Evolutionary conservation across 2,888 invertebrate genomes (phyloP).

Genomic region (Pharmacophagus antenor): DNA sequence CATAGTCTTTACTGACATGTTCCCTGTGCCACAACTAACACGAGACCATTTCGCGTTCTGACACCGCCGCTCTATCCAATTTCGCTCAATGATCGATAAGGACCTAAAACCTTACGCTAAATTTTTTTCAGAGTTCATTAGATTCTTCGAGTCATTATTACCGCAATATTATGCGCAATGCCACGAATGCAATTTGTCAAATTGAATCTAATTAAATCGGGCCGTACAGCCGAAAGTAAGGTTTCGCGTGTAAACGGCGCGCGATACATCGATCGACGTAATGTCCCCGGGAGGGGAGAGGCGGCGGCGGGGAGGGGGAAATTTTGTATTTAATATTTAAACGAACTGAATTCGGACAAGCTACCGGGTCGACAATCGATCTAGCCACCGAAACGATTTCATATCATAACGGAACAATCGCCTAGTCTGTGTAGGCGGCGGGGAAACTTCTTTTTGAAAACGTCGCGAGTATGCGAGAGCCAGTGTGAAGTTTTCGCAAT

Average conservation of each 20-base stretch:
- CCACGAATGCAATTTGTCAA: constrained; percentile 3
- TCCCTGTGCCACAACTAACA: no score
- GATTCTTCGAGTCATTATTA: no score
- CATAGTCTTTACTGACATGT: no score
- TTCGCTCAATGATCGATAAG: no score
- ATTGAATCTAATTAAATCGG: constrained; percentile 15
- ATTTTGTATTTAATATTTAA: constrained; percentile 40
- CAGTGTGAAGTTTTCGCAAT: no score
- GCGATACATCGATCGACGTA: constrained; percentile 36
- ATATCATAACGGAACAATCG: neutral
- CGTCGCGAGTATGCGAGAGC: no score
- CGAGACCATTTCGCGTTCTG: no score
- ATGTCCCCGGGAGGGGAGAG: constrained; percentile 34
- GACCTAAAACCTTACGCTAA: no score
- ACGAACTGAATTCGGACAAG: constrained; percentile 37
- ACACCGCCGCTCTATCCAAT: no score
- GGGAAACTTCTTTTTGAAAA: no score
- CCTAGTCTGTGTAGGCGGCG: neutral
- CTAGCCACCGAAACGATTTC: constrained; percentile 13
- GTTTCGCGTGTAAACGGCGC: constrained; percentile 22
- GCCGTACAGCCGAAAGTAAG: constrained; percentile 16
- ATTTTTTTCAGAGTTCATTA: no score
- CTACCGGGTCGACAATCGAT: constrained; percentile 34
- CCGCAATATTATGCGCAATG: neutral
- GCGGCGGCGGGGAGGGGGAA: constrained; percentile 11